A percentile compares a stretch with the other conserved stretches of the same genome.
Conservation (phyloP, 2,113 vertebrate genomes). For the Paedocypris sp. region DNA sequence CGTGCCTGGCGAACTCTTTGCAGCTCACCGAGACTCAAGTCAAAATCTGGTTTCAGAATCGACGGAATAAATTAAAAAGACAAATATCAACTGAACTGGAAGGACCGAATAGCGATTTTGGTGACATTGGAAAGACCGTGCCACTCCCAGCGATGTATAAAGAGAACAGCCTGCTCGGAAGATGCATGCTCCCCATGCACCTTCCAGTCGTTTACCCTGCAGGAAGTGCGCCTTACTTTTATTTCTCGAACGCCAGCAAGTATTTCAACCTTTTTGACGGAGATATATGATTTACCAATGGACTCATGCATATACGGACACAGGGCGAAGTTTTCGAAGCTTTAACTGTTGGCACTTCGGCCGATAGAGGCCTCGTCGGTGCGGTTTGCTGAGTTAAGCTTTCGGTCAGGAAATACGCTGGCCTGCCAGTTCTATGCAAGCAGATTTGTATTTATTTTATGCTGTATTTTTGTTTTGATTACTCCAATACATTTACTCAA, state of each 20-base stretch:
- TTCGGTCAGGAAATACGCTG: slow-evolving; percentile 15
- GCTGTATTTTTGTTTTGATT: too few relatives aligned
- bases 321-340: slow-evolving; percentile 31
- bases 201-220: slow-evolving; percentile 70
- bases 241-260: slow-evolving; percentile 69
- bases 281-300: slow-evolving; percentile 61
- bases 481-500: slow-evolving; percentile 4
- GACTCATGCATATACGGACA: background rate
- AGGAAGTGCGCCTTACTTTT: slow-evolving; percentile 69
- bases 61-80: slow-evolving; percentile 74
- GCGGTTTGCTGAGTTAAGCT: slow-evolving; percentile 21
- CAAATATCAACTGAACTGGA: slow-evolving; percentile 72
- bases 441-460: slow-evolving; percentile 35
- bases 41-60: slow-evolving; percentile 77
- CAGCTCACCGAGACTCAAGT: slow-evolving; percentile 74
- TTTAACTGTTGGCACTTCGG: background rate
- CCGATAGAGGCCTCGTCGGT: background rate
- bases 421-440: slow-evolving; percentile 34
- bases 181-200: slow-evolving; percentile 70
- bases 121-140: slow-evolving; percentile 50
- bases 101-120: slow-evolving; percentile 49
- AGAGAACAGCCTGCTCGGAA: slow-evolving; percentile 64
- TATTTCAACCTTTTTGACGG: slow-evolving; percentile 73
- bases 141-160: slow-evolving; percentile 69
- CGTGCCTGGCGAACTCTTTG: slow-evolving; percentile 66